Conservation (phyloP, 2,797 vertebrate genomes). For the Sebastiscus albofasciatus region DNA sequence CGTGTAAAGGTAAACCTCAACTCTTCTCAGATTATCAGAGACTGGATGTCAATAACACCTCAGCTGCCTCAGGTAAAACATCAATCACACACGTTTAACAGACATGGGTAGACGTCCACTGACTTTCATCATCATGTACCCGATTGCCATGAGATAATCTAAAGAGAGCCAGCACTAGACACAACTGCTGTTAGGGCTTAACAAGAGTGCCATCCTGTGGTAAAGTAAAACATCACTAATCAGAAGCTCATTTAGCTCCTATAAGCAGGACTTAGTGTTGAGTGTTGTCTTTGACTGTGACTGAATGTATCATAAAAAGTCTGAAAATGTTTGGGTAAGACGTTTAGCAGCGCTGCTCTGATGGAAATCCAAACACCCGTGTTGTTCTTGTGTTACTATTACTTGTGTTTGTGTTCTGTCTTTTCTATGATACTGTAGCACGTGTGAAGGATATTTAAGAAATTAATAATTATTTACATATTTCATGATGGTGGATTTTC, state of each 20-base stretch:
- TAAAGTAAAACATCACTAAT: conserved; percentile 62
- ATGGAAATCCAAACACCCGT: neutral
- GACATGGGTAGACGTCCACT: neutral
- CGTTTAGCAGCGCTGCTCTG: neutral
- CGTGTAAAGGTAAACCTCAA: neutral
- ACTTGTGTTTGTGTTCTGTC: neutral
- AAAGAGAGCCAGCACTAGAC: neutral
- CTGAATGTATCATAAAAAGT: neutral
- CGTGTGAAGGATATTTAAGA: neutral
- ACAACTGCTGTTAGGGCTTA: conserved; percentile 52
- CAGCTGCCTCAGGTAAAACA: neutral
- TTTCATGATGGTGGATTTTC: neutral
- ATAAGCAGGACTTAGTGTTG: neutral
- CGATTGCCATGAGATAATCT: conserved; percentile 1
- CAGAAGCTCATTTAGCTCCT: conserved; percentile 3
- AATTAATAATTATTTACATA: neutral
- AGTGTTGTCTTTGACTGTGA: neutral
- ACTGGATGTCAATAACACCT: neutral
- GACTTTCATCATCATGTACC: neutral
- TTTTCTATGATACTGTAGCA: neutral
- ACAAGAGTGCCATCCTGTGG: conserved; percentile 86
- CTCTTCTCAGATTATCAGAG: neutral
- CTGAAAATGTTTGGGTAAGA: neutral
- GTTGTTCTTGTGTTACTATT: neutral
- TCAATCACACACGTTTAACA: neutral